These are phyloP conservation scores for Nesoenas mayeri DNA, from an alignment of 2,113 vertebrate genomes.

Conservation along the genomic window DNA sequence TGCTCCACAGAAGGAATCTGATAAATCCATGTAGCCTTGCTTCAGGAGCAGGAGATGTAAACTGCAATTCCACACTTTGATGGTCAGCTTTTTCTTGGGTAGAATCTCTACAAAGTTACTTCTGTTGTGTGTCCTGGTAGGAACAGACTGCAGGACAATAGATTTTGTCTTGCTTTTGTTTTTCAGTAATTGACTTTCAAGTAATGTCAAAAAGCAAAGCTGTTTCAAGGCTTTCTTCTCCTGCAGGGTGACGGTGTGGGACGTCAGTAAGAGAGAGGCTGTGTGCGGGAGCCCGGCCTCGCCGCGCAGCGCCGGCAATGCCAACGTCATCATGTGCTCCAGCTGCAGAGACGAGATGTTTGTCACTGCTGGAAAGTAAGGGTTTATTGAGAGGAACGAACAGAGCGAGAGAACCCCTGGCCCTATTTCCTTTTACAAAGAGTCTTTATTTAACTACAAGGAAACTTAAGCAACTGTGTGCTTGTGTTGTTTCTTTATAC, in stretches of 20 bases:
- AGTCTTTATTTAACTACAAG: not conserved
- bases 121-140: not conserved
- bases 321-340: constrained; percentile 74
- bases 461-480: not conserved
- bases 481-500: not conserved
- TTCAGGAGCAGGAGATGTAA: not conserved
- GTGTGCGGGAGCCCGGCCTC: constrained; percentile 86
- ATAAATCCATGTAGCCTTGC: not conserved
- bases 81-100: not conserved
- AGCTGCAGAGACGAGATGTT: constrained; percentile 81
- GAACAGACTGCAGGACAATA: not conserved
- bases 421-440: not conserved
- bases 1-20: not conserved
- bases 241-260: not conserved
- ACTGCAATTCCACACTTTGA: not conserved
- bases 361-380: constrained; percentile 87
- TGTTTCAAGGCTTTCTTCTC: no score
- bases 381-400: not conserved
- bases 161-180: not conserved
- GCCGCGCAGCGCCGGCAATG: constrained; percentile 70
- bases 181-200: not conserved
- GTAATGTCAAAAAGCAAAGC: not conserved
- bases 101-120: not conserved
- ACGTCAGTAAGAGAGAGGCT: constrained; percentile 70
- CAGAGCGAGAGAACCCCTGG: not conserved